A percentile compares a stretch with the other conserved stretches of the same genome.
Evolutionary conservation across 1,140 invertebrate species (phyloP).

Genomic region (Chironomus striatipennis): DNA sequence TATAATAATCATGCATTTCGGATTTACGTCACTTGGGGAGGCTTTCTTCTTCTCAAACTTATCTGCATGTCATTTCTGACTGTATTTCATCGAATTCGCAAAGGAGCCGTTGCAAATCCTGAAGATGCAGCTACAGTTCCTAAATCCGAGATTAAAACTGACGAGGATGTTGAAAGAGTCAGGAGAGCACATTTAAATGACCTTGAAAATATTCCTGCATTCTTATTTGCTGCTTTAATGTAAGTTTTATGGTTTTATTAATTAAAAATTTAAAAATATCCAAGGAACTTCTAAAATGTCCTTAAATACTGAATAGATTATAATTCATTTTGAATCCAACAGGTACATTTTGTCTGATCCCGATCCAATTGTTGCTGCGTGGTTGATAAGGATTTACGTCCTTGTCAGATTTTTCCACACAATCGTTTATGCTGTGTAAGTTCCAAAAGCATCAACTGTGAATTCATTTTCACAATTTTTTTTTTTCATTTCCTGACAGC

Average conservation of each 20-base stretch:
- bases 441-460: background rate
- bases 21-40: background rate
- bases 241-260: conserved; percentile 32
- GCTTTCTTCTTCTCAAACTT: background rate
- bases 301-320: no score
- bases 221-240: conserved; percentile 49
- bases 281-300: no score
- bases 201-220: conserved; percentile 58
- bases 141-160: background rate
- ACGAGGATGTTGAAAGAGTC: background rate
- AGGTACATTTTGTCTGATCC: conserved; percentile 49
- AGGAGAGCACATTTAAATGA: conserved; percentile 59
- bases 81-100: background rate
- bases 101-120: background rate
- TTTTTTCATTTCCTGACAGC: background rate
- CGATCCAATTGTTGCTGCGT: conserved; percentile 41
- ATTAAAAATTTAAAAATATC: no score
- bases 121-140: background rate
- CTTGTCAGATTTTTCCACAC: conserved; percentile 50
- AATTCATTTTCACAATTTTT: no score
- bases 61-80: background rate
- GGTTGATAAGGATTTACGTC: conserved; percentile 51
- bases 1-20: background rate
- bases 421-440: conserved; percentile 45
- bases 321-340: no score